Evolutionary conservation across 2,888 invertebrate genomes (phyloP), one percentile per base, ranked within the genome.

Genomic region (Drosophila tripunctata): DNA sequence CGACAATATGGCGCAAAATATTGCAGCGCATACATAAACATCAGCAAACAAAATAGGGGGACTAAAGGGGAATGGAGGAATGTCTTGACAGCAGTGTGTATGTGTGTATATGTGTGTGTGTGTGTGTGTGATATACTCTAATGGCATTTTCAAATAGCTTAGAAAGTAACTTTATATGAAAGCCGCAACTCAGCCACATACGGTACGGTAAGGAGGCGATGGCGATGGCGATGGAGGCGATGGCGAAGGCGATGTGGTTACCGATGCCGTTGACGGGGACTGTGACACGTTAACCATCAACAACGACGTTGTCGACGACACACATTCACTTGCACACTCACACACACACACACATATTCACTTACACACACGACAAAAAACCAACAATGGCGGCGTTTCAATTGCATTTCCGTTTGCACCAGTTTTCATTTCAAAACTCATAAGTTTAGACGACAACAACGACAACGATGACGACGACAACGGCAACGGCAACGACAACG

Each of bases 351-450:
- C 31, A 21, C 17, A 55, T 36, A 66, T n/a, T n/a, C 47, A 44
- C 31, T 54, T 22, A 47, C 64, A 63, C 54, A 65, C 57, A 64
- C 73, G 67, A 69, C 75, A 73, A 64, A 64, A 65, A 58, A 68
- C 74, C 74, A 57, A 74, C 83, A 82, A 83, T 85, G 71, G 83
- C 79, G 69, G 85, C 75, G 81, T 78, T 88, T 89, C 81, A 88
- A 88, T 89, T 89, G 89, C 87, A 89, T 88, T 90, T 89, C 89
- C 90, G 90, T 72, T 89, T 89, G 89, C 74, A 85, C 90, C 79
- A 89, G 78, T 89, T 89, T 88, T 78, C 88, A 77, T 78, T 77
- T 75, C 75, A 75, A 88, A 77, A 88, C 83, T 88, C 85, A 88
- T 88, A 87, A 88, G 88, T 88, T 86, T 54, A 70, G 81, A 70